These are phyloP conservation scores for Listronotus bonariensis DNA, from an alignment of 1,140 invertebrate species.

Conservation along the genomic window DNA sequence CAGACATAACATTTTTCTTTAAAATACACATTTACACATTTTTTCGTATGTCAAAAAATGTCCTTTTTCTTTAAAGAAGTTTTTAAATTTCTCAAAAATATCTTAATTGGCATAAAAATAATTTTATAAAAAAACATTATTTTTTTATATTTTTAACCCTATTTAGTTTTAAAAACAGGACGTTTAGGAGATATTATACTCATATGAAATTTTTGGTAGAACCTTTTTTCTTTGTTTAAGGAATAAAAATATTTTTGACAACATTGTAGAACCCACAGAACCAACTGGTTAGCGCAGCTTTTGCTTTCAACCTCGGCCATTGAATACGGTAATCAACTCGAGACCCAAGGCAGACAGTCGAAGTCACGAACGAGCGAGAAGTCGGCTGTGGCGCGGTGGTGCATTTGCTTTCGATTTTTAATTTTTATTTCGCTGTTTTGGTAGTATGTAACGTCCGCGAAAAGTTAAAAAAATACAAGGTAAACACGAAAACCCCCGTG, in stretches of 20 bases:
- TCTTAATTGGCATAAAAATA: too few species aligned
- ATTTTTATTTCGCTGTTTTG: slow-evolving; percentile 14
- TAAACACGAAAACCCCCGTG: neutral
- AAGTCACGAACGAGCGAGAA: slow-evolving; percentile 25
- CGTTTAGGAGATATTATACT: too few species aligned
- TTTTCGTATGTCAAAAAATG: too few species aligned
- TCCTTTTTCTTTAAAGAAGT: too few species aligned
- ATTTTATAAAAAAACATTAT: too few species aligned
- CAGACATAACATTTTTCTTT: too few species aligned
- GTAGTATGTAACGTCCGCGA: slow-evolving; percentile 11
- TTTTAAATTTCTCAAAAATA: too few species aligned
- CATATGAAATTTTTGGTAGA: too few species aligned
- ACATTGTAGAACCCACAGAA: slow-evolving; percentile 4
- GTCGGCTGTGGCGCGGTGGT: slow-evolving; percentile 29
- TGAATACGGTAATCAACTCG: slow-evolving; percentile 15
- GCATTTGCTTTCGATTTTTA: slow-evolving; percentile 14
- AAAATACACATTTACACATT: too few species aligned
- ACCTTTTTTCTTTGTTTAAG: neutral
- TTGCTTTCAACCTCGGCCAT: slow-evolving; percentile 31
- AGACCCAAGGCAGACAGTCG: slow-evolving; percentile 27
- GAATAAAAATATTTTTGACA: neutral
- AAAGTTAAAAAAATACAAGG: slow-evolving; percentile 3
- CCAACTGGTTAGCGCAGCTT: slow-evolving; percentile 22
- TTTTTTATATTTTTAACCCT: too few species aligned
- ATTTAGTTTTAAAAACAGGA: too few species aligned